A percentile compares a stretch with the other conserved stretches of the same genome.
phyloP scores from a whole-genome alignment of 2,113 vertebrate genomes.

The Barbus barbus region DNA sequence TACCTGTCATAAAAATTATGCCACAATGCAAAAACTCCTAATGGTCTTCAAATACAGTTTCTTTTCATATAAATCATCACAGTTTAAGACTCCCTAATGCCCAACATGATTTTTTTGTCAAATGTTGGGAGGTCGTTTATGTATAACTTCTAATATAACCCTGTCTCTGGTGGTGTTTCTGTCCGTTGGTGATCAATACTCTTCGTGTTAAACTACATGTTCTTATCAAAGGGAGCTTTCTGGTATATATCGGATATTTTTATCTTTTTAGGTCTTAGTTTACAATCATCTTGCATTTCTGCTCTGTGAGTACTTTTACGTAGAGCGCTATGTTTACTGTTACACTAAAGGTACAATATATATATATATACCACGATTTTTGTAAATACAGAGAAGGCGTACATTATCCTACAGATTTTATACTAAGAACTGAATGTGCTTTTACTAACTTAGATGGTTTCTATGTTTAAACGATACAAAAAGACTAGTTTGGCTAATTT shows the following conservation, averaged over 20 bases:
- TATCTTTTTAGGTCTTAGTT: constrained; percentile 54
- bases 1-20: constrained; percentile 45
- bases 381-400: constrained; percentile 68
- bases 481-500: constrained; percentile 66
- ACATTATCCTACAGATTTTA: constrained; percentile 71
- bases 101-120: constrained; percentile 41
- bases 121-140: constrained; percentile 68
- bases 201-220: no score
- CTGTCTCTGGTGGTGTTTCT: constrained; percentile 59
- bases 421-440: constrained; percentile 78
- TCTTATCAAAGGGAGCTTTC: constrained; percentile 48
- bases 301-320: constrained; percentile 57
- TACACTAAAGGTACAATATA: constrained; percentile 48
- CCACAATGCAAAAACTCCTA: constrained; percentile 62
- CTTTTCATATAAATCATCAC: background rate
- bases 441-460: constrained; percentile 72
- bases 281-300: constrained; percentile 38
- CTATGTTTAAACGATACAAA: constrained; percentile 65
- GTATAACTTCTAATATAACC: constrained; percentile 60
- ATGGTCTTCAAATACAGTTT: background rate
- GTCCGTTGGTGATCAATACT: constrained; percentile 56
- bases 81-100: background rate
- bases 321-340: constrained; percentile 57
- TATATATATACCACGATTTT: constrained; percentile 52
- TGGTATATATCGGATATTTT: constrained; percentile 38